Percentiles rank a stretch among this genome's conserved stretches.
These are phyloP conservation scores for Hofmannophila pseudospretella DNA, from an alignment of 2,888 invertebrate genomes.

Conservation along the genomic window DNA sequence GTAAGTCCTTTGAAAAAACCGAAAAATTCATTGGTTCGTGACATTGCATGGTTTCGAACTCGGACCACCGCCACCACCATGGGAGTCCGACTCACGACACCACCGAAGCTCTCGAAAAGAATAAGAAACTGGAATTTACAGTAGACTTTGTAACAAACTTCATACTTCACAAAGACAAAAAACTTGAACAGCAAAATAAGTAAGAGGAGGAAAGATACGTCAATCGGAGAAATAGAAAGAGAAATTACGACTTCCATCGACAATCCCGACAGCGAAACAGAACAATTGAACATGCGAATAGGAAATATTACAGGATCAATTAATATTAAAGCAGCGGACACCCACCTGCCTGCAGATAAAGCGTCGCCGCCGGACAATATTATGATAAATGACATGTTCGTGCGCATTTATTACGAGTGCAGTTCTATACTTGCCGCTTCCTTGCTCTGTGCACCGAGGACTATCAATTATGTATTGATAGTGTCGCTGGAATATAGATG, in stretches of 20 bases:
- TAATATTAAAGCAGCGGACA: conserved; percentile 51
- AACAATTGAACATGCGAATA: not conserved
- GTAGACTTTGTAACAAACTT: too few relatives aligned
- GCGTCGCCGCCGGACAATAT: conserved; percentile 53
- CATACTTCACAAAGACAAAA: too few relatives aligned
- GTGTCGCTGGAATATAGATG: conserved; percentile 4
- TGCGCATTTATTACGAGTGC: conserved; percentile 42
- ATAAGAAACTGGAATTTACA: too few relatives aligned
- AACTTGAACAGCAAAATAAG: too few relatives aligned
- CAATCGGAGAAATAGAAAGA: not conserved
- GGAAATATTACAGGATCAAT: conserved; percentile 48
- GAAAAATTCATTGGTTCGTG: too few relatives aligned
- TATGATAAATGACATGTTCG: conserved; percentile 59
- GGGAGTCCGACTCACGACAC: too few relatives aligned
- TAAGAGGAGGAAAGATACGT: not conserved
- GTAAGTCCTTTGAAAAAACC: too few relatives aligned
- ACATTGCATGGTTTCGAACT: too few relatives aligned
- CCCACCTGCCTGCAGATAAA: conserved; percentile 57
- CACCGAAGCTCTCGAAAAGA: too few relatives aligned
- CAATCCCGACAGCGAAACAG: not conserved
- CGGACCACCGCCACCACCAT: too few relatives aligned
- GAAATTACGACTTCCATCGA: not conserved
- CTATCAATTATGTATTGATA: conserved; percentile 2
- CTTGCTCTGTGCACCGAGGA: conserved; percentile 13
- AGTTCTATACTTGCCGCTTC: conserved; percentile 24